Conservation (phyloP, 2,113 vertebrate species). For the Sus scrofa region DNA sequence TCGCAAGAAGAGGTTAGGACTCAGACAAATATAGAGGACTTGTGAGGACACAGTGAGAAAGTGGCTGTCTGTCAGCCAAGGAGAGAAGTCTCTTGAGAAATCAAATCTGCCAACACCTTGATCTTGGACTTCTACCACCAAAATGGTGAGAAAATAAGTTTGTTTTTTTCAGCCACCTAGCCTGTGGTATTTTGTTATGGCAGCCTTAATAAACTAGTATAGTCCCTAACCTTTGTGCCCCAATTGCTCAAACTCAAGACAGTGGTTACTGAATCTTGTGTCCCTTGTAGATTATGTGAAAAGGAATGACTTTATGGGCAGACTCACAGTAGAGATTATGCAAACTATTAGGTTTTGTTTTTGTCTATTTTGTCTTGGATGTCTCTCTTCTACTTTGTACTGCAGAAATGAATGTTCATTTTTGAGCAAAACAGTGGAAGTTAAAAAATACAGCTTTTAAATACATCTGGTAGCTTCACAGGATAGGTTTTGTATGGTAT, state of each 20-base stretch:
- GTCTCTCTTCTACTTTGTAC: neutral
- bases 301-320: neutral
- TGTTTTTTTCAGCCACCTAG: neutral
- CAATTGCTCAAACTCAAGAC: neutral
- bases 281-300: neutral
- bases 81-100: neutral
- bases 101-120: neutral
- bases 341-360: constrained; percentile 9
- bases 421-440: neutral
- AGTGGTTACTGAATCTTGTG: neutral
- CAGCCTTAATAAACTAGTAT: neutral
- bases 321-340: neutral
- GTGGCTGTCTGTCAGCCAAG: neutral
- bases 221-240: neutral
- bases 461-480: neutral
- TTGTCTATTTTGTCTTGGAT: neutral
- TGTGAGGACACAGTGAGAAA: neutral
- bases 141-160: neutral
- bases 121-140: neutral
- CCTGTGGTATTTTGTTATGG: neutral
- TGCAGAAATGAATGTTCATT: neutral
- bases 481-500: neutral
- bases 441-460: neutral
- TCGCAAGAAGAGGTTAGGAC: neutral
- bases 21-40: neutral